These are phyloP conservation scores for Lycophotia porphyrea DNA, from an alignment of 2,888 invertebrate species.

Conservation along the genomic window DNA sequence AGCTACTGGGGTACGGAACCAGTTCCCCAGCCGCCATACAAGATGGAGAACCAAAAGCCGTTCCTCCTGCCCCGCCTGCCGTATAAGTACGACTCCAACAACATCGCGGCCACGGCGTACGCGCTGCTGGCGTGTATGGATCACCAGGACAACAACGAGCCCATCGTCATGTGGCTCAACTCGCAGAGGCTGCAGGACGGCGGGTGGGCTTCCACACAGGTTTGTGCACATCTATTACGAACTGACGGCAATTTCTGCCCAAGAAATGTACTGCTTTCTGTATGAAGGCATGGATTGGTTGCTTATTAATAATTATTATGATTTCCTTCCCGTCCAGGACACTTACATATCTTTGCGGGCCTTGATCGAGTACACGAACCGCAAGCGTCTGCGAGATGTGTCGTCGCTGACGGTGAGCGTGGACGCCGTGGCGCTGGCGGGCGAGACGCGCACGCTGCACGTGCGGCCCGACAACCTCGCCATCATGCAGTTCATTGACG, in stretches of 20 bases:
- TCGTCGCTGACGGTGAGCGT: conserved; percentile 94
- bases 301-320: neutral
- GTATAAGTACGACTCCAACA: conserved; percentile 96
- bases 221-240: conserved; percentile 60
- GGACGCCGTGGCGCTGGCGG: conserved; percentile 95
- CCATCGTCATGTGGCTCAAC: conserved; percentile 97
- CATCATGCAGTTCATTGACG: conserved; percentile 94
- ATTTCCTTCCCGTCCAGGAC: conserved; percentile 88
- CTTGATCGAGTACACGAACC: conserved; percentile 96
- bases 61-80: conserved; percentile 96
- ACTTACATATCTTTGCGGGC: conserved; percentile 97
- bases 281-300: neutral
- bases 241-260: neutral
- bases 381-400: conserved; percentile 96
- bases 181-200: conserved; percentile 96
- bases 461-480: conserved; percentile 95
- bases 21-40: conserved; percentile 95
- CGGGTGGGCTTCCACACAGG: conserved; percentile 96
- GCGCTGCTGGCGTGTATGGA: conserved; percentile 97
- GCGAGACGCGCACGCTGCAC: conserved; percentile 91
- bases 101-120: conserved; percentile 98
- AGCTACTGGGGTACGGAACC: conserved; percentile 96
- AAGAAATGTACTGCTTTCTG: neutral
- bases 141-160: conserved; percentile 95
- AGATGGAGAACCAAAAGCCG: conserved; percentile 97